Percentiles rank a stretch among this genome's conserved stretches.
phyloP scores from a whole-genome alignment of 2,888 invertebrate species.

The Cordilura impudica region DNA sequence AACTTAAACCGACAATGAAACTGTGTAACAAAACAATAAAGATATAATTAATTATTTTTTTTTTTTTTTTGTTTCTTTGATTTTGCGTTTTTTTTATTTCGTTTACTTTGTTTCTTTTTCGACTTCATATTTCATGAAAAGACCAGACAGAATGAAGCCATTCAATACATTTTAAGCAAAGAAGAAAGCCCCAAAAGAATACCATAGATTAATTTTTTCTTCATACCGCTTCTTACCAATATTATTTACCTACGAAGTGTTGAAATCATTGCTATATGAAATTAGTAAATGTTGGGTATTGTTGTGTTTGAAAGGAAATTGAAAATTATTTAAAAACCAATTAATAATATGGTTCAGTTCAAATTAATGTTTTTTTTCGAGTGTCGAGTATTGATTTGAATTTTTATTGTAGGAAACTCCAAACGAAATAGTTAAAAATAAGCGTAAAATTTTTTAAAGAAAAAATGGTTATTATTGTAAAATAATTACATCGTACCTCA shows the following conservation, averaged over 20 bases:
- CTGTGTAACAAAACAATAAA: conserved; percentile 24
- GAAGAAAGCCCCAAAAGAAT: conserved; percentile 19
- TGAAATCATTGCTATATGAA: conserved; percentile 29
- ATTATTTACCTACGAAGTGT: conserved; percentile 17
- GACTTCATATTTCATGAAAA: not conserved
- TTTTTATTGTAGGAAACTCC: not conserved
- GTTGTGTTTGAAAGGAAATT: conserved; percentile 52
- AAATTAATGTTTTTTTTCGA: conserved; percentile 3
- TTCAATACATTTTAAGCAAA: not conserved
- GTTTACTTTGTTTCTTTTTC: conserved; percentile 5
- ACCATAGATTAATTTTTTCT: not conserved
- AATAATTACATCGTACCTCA: conserved; percentile 46
- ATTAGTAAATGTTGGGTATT: conserved; percentile 36
- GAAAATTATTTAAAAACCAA: conserved; percentile 60
- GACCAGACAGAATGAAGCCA: conserved; percentile 52
- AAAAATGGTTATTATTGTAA: conserved; percentile 38
- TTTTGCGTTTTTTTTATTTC: conserved; percentile 37
- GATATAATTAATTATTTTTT: conserved; percentile 58
- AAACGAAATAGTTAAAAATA: not conserved
- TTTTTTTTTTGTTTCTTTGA: conserved; percentile 23
- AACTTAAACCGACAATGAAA: not conserved
- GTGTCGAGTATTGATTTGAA: conserved; percentile 15
- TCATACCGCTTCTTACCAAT: not conserved
- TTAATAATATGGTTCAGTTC: conserved; percentile 57
- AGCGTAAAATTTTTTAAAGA: conserved; percentile 47